Conservation (phyloP, 2,888 invertebrate species). For the Meiosimyza decipiens region DNA sequence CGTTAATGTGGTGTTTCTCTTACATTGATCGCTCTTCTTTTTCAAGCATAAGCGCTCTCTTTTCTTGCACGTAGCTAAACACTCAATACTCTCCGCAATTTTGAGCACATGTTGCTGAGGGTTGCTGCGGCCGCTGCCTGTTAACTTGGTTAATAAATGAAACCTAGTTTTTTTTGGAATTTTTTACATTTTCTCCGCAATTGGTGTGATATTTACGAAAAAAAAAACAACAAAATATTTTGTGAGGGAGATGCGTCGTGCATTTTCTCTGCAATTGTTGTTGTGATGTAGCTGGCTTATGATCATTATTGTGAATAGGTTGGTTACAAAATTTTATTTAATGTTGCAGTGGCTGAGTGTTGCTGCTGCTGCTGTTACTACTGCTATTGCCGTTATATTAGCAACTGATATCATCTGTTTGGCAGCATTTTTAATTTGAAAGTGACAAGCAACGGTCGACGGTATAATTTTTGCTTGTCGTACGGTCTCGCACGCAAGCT, state of each 20-base stretch:
- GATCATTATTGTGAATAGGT: background rate
- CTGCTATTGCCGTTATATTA: slow-evolving; percentile 56
- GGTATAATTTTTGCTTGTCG: slow-evolving; percentile 42
- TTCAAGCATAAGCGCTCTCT: no score
- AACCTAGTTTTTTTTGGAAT: no score
- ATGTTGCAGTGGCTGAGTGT: slow-evolving; percentile 22
- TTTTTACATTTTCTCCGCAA: no score
- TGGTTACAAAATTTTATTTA: slow-evolving; percentile 16
- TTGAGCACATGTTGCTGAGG: no score
- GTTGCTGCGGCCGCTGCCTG: no score
- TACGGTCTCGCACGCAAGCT: slow-evolving; percentile 27
- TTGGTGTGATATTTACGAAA: no score
- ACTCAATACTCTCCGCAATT: no score
- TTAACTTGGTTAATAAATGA: no score
- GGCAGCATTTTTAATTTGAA: slow-evolving; percentile 65
- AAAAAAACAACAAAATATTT: background rate
- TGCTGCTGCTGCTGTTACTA: slow-evolving; percentile 25
- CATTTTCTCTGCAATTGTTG: background rate
- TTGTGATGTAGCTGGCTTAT: no score
- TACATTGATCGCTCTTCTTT: no score
- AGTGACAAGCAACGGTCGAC: slow-evolving; percentile 64
- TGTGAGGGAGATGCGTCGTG: slow-evolving; percentile 24
- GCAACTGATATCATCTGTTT: slow-evolving; percentile 60
- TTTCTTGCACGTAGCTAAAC: no score
- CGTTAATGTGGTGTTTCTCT: no score